These are phyloP conservation scores for Ennomos quercinarius DNA, from an alignment of 2,888 invertebrate genomes.

Conservation along the genomic window DNA sequence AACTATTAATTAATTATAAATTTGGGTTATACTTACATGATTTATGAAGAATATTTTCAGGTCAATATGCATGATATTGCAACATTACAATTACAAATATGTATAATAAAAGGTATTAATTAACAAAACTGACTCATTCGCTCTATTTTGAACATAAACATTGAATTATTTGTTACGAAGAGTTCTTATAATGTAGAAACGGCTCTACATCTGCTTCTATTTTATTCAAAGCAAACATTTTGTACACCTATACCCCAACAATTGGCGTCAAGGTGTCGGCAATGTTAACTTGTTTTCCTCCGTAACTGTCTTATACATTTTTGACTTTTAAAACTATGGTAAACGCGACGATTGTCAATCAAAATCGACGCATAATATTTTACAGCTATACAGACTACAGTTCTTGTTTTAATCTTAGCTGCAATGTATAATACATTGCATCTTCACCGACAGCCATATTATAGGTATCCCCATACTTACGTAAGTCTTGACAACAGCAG, in stretches of 20 bases:
- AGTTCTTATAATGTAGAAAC: neutral
- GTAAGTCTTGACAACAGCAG: constrained; percentile 64
- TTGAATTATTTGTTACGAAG: too few species aligned
- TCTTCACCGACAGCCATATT: too few species aligned
- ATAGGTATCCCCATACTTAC: constrained; percentile 54
- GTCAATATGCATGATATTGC: too few species aligned
- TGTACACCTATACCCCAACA: constrained; percentile 17
- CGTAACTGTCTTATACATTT: constrained; percentile 55
- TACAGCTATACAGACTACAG: neutral
- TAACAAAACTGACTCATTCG: too few species aligned
- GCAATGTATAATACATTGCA: too few species aligned
- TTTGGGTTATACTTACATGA: too few species aligned
- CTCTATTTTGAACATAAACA: too few species aligned
- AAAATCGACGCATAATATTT: constrained; percentile 16
- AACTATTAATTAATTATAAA: too few species aligned
- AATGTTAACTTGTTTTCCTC: constrained; percentile 76
- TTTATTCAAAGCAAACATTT: neutral
- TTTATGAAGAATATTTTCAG: too few species aligned
- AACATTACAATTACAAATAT: too few species aligned
- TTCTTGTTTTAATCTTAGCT: constrained; percentile 3
- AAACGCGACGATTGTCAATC: constrained; percentile 55
- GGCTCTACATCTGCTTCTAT: neutral
- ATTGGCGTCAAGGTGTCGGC: constrained; percentile 57
- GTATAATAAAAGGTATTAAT: too few species aligned
- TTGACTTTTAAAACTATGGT: constrained; percentile 70